Conservation (phyloP, 2,888 invertebrate genomes). For the Cylloceria caligata region DNA sequence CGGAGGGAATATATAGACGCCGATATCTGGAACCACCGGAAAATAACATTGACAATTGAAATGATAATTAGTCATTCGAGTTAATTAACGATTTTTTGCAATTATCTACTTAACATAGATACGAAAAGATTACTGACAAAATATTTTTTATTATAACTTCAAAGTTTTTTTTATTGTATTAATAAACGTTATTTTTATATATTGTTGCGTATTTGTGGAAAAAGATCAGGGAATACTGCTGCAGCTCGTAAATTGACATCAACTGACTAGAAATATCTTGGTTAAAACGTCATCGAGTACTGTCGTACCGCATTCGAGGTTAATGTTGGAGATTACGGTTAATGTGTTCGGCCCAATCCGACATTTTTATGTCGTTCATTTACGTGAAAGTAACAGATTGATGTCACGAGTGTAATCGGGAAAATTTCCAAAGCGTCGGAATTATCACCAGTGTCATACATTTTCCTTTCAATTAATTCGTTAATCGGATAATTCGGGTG, state of each 20-base stretch:
- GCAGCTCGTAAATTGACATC: background rate
- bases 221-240: background rate
- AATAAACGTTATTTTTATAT: slow-evolving; percentile 1
- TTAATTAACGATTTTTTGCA: background rate
- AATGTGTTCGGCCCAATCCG: too few relatives aligned
- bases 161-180: background rate
- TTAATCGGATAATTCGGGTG: too few relatives aligned
- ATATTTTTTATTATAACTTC: background rate
- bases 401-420: too few relatives aligned
- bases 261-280: background rate
- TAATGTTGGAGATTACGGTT: too few relatives aligned
- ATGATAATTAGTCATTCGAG: background rate
- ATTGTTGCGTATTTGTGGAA: background rate
- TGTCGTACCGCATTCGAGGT: background rate
- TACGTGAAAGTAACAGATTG: too few relatives aligned
- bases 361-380: too few relatives aligned
- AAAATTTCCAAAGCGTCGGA: too few relatives aligned
- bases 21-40: slow-evolving; percentile 72
- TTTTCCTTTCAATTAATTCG: too few relatives aligned
- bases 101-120: background rate
- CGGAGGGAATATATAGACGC: slow-evolving; percentile 72
- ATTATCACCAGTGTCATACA: too few relatives aligned
- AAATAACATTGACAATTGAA: slow-evolving; percentile 65
- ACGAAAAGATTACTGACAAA: background rate
- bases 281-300: background rate